Percentiles rank a stretch among this genome's conserved stretches.
These are phyloP conservation scores for Vultur gryphus DNA, from an alignment of 2,797 vertebrate genomes.

Conservation along the genomic window DNA sequence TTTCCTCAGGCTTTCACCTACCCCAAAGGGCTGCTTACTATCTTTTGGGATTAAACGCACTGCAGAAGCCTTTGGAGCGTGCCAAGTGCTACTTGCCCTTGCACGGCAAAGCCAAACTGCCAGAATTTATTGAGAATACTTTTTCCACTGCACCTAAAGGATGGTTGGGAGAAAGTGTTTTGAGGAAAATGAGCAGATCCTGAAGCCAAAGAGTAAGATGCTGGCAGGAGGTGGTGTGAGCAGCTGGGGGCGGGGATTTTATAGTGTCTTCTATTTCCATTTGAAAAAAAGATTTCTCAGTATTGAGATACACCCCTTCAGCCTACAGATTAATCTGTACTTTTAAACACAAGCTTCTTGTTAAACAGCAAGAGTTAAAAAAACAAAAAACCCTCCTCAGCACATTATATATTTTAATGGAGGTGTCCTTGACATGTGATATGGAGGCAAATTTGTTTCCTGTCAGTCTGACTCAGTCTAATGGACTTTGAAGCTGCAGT, in stretches of 20 bases:
- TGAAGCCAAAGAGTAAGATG: background rate
- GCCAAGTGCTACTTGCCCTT: background rate
- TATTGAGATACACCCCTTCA: background rate
- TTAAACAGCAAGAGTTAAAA: background rate
- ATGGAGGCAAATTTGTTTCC: conserved; percentile 39
- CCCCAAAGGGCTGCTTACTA: background rate
- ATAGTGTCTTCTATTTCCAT: background rate
- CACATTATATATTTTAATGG: conserved; percentile 13
- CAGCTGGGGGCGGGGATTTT: background rate
- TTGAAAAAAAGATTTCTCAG: background rate
- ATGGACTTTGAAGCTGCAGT: conserved; percentile 37
- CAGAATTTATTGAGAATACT: background rate
- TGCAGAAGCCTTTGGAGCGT: background rate
- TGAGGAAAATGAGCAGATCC: background rate
- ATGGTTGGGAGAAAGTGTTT: background rate
- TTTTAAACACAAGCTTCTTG: conserved; percentile 19
- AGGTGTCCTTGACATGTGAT: background rate
- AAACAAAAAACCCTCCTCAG: background rate
- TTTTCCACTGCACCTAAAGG: background rate
- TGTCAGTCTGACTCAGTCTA: conserved; percentile 41
- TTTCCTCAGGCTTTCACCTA: background rate
- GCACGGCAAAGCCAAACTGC: background rate
- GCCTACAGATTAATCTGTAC: background rate
- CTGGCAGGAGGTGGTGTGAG: background rate
- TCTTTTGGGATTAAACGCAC: background rate